Conservation (phyloP, 2,113 vertebrate genomes). For the Chiloscyllium plagiosum region DNA sequence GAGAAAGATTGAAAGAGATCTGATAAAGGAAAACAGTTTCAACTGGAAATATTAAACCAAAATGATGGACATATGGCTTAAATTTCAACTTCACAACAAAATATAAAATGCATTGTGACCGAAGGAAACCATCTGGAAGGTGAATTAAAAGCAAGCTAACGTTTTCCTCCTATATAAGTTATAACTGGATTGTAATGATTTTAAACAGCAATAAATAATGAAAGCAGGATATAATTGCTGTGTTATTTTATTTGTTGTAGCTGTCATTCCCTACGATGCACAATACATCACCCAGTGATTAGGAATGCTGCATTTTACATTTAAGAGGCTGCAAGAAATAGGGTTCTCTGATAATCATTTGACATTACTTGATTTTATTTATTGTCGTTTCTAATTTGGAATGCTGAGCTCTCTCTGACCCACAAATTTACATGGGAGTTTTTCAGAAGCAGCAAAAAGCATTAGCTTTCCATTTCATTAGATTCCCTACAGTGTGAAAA, state of each 20-base stretch:
- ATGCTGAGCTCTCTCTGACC: background rate
- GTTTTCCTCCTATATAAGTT: background rate
- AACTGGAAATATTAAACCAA: background rate
- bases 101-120: background rate
- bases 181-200: background rate
- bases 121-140: background rate
- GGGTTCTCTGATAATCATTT: background rate
- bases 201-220: slow-evolving; percentile 26
- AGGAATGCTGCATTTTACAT: background rate
- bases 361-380: background rate
- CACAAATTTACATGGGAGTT: background rate
- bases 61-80: background rate
- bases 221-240: background rate
- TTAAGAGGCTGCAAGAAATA: background rate
- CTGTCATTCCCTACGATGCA: background rate
- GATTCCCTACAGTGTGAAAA: no score
- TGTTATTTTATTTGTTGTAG: background rate
- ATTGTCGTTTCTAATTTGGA: background rate
- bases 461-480: background rate
- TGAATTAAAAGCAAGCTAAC: background rate
- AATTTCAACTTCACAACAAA: background rate
- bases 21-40: background rate
- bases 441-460: background rate
- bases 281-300: background rate
- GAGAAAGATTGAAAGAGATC: background rate